Base-by-base conservation (phyloP, 2,888 invertebrate species). In the Dicroscelio sp. region DNA sequence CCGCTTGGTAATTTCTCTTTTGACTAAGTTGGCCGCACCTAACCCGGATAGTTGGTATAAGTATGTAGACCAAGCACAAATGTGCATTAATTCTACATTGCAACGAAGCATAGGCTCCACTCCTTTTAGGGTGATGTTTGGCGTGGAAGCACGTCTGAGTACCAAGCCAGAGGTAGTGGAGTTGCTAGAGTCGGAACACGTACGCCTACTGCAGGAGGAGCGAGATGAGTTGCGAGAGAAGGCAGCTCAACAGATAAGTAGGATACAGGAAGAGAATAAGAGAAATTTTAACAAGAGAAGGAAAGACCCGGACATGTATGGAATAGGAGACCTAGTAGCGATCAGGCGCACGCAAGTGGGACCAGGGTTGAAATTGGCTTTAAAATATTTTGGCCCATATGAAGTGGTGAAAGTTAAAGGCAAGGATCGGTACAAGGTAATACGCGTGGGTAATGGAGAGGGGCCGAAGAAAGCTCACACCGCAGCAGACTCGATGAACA, bases 361-460 rank as follows among this genome's bases (percentile, higher is more conserved):
- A 12, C 75, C 75, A 12, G 75, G 75, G 20, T 17, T 75, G 17
- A 58, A 75, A n/a, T 17, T 75, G 3, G 23, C 6, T 3, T 3
- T 75, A 1, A 75, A 58, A 58, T 71, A 43, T 20, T 48, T 71
- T 17, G 71, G 71, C 14, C 71, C 71, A 5, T 71, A 71, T 33
- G 25, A 48, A 43, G 25, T 71, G 27, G 23, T 27, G 8, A 20
- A 25, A 48, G 23, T n/a, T 10, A 20, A 12, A 27, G 23, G 71
- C 27, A 27, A 43, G 2, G 71, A 43, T 71, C 43, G 48, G 17
- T 75, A 75, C 12, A n/a, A 60, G 5, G 75, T 75, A 12, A 17
- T 27, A 33, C 43, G 48, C 20, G 25, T 76, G 1, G 60, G 76
- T 23, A 55, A 76, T 20, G 52, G 38, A 8, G 76, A 60, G 20